Percentiles rank a stretch among this genome's conserved stretches.
These are phyloP conservation scores for Rhinella marina DNA, from an alignment of 2,797 vertebrate species.

Conservation along the genomic window DNA sequence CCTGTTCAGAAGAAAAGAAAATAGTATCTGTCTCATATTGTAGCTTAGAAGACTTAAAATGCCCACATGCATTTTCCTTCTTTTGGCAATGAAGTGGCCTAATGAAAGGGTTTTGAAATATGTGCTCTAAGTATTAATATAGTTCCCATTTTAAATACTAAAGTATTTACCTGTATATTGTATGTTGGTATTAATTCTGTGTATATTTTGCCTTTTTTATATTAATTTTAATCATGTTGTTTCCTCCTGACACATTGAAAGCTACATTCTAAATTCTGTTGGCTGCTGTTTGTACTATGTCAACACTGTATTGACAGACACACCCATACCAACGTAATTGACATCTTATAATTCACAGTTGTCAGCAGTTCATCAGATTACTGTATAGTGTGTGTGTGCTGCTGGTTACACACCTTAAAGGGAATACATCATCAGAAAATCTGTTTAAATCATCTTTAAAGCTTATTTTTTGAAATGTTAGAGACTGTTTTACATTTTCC, in stretches of 20 bases:
- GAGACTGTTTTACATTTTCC: no score
- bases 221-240: not conserved
- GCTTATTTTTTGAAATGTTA: no score
- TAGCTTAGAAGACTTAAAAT: not conserved
- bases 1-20: not conserved
- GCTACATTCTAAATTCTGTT: not conserved
- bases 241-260: not conserved
- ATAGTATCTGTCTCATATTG: not conserved
- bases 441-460: no score
- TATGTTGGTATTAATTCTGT: no score
- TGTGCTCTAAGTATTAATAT: no score
- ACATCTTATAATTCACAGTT: not conserved
- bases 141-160: no score
- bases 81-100: not conserved
- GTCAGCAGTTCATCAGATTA: not conserved
- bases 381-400: not conserved
- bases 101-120: not conserved
- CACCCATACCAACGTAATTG: not conserved
- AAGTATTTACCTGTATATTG: no score
- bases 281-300: not conserved
- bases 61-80: not conserved
- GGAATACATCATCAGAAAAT: not conserved
- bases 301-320: not conserved
- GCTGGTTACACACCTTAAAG: not conserved
- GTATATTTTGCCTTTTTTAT: not conserved